Evolutionary conservation across 2,888 invertebrate species (phyloP), one percentile per base, ranked within the genome.

Genomic region (Synanthedon myopaeformis): DNA sequence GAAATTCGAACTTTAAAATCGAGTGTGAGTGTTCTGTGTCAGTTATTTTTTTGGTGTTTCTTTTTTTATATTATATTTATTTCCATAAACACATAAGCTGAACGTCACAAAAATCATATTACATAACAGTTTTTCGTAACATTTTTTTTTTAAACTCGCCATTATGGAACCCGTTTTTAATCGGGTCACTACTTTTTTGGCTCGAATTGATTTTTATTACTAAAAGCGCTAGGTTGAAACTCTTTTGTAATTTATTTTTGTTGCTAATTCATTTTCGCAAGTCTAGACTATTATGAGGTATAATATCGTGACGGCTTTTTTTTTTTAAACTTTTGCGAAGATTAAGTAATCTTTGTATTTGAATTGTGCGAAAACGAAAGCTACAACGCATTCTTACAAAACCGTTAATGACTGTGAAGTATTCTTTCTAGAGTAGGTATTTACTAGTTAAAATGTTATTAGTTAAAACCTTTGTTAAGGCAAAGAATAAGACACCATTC

Each of bases 71-170:
- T 3, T 45, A 5, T 5, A 0, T 0, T 23, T 23, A 5, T 23
- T n/a, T 12, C n/a, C 6, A 45, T 45, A 13, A 45, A 45, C 13
- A 28, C 51, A n/a, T 23, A 23, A 23, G 23, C 23, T 23, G 23
- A 23, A 23, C 51, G 14, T 51, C 35, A 41, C n/a, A n/a, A n/a
- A n/a, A 51, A n/a, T 41, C 41, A 6, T 12, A 41, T 52, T 52
- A 14, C 42, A 17, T 42, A 52, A n/a, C n/a, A 13, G n/a, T 12
- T 52, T 52, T 52, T 52, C 52, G 52, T 52, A 52, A 52, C 52
- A 17, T 52, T 52, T 52, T 35, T 35, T 35, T 35, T 52, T 52
- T 42, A 52, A 52, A 23, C 13, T 41, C 12, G 52, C 42, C 10
- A n/a, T 41, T 13, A 12, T 52, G 41, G 42, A 52, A 52, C 52